Conservation (phyloP, 2,888 invertebrate genomes). For the Chromoteleia sp. region DNA sequence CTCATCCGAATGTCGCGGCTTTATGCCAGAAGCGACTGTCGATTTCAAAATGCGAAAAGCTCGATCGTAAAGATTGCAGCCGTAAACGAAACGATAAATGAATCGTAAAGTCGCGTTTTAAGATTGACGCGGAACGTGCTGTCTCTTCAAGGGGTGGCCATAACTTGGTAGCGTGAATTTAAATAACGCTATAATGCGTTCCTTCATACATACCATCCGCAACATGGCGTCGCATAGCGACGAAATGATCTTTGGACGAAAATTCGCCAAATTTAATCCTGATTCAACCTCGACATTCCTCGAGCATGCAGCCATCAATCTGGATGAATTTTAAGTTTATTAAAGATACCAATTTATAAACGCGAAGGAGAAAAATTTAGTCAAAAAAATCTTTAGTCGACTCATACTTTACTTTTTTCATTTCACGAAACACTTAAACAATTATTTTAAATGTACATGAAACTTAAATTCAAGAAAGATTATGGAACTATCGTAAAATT, state of each 20-base stretch:
- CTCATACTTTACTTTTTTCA: not conserved
- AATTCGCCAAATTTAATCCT: slow-evolving; percentile 54
- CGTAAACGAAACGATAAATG: slow-evolving; percentile 76
- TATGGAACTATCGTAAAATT: not conserved
- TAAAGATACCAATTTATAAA: slow-evolving; percentile 24
- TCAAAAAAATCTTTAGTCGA: not conserved
- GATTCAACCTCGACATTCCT: slow-evolving; percentile 39
- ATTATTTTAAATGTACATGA: not conserved
- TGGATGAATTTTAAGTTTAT: slow-evolving; percentile 40
- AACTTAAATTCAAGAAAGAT: too few species aligned
- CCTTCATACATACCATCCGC: slow-evolving; percentile 52
- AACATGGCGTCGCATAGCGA: slow-evolving; percentile 47
- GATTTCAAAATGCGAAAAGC: slow-evolving; percentile 65
- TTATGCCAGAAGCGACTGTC: slow-evolving; percentile 67
- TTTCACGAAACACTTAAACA: not conserved
- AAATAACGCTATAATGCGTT: slow-evolving; percentile 70
- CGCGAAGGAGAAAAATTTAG: not conserved
- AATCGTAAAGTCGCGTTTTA: slow-evolving; percentile 75
- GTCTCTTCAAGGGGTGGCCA: slow-evolving; percentile 67
- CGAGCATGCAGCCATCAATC: slow-evolving; percentile 17
- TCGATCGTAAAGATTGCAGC: slow-evolving; percentile 76
- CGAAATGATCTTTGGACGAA: slow-evolving; percentile 30
- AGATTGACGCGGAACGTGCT: slow-evolving; percentile 59
- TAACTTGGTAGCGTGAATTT: slow-evolving; percentile 76
- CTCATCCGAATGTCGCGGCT: slow-evolving; percentile 44